Evolutionary conservation across 2,113 vertebrate species (phyloP).

Genomic region (Conger conger): DNA sequence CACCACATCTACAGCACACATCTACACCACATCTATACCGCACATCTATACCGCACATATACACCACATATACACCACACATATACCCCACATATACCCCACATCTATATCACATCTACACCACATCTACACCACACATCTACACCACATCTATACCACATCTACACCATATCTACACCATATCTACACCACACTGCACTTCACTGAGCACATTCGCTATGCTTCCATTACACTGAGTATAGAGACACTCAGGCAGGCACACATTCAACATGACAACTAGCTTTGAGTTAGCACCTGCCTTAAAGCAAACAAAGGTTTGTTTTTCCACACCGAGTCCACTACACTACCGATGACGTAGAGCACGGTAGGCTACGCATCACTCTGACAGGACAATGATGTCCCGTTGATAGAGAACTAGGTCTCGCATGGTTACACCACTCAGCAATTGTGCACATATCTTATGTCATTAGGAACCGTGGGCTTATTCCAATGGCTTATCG

Average conservation of each 20-base stretch:
- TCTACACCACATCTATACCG: no score
- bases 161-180: background rate
- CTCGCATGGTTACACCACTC: no score
- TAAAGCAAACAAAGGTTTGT: no score
- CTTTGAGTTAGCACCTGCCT: no score
- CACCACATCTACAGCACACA: no score
- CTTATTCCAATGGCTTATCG: no score
- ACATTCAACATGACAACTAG: background rate
- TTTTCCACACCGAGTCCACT: no score
- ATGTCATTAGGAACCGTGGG: background rate
- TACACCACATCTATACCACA: background rate
- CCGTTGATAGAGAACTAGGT: background rate
- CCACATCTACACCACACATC: no score
- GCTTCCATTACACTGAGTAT: background rate
- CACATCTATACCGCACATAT: background rate
- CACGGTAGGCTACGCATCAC: no score
- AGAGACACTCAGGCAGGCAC: background rate
- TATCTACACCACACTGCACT: background rate
- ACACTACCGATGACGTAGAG: no score
- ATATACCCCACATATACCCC: background rate
- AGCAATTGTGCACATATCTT: background rate
- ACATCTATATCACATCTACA: background rate
- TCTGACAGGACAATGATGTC: background rate
- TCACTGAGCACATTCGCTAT: background rate
- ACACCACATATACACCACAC: no score